These are phyloP conservation scores for Smittia sp. DNA, from an alignment of 2,888 invertebrate genomes.

Conservation along the genomic window DNA sequence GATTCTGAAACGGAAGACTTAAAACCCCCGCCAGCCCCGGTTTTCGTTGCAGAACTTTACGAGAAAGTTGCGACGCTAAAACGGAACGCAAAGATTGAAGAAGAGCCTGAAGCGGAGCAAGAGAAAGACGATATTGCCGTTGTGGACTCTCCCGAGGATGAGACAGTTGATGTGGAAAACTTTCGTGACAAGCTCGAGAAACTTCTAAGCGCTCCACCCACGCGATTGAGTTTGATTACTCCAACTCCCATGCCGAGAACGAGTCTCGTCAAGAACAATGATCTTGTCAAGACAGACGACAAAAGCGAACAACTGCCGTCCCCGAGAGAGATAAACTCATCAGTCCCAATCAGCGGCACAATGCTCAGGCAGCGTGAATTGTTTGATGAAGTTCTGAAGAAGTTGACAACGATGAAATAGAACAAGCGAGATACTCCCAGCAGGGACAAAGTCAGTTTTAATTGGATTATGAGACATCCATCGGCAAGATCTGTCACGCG, in stretches of 20 bases:
- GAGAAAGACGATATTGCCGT: neutral
- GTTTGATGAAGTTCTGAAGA: slow-evolving; percentile 37
- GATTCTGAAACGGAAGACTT: slow-evolving; percentile 13
- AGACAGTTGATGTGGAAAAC: neutral
- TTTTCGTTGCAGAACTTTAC: slow-evolving; percentile 50
- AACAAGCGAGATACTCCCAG: neutral
- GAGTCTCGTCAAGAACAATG: neutral
- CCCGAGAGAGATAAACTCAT: neutral
- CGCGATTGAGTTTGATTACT: neutral
- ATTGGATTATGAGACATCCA: neutral
- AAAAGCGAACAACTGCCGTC: neutral
- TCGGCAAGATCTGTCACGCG: neutral
- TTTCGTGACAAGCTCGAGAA: slow-evolving; percentile 33
- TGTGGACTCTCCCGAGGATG: neutral
- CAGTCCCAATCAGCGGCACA: slow-evolving; percentile 4
- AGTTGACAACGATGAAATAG: too few relatives aligned
- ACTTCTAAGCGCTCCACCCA: slow-evolving; percentile 18
- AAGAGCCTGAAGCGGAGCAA: slow-evolving; percentile 37
- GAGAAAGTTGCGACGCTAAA: slow-evolving; percentile 48
- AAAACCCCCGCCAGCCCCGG: neutral
- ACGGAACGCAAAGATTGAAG: slow-evolving; percentile 45
- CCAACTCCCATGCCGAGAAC: slow-evolving; percentile 12
- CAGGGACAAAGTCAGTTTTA: neutral
- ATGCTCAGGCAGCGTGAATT: slow-evolving; percentile 20
- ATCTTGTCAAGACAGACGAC: neutral